phyloP scores from a whole-genome alignment of 2,797 vertebrate genomes.

The Microctenopoma steveboyesi region DNA sequence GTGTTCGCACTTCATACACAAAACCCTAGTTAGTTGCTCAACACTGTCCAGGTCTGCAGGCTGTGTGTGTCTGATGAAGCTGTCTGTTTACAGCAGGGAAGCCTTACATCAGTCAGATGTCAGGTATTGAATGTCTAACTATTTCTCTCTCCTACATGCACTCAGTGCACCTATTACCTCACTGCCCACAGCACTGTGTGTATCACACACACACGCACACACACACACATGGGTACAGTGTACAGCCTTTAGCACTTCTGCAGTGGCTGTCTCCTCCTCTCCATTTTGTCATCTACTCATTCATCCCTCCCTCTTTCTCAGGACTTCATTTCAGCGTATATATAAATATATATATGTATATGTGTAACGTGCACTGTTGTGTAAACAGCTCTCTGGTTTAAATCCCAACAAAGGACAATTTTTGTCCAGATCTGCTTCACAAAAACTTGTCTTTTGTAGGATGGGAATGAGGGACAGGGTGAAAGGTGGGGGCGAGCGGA shows the following conservation, averaged over 20 bases:
- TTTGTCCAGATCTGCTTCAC: conserved; percentile 55
- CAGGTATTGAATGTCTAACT: conserved; percentile 63
- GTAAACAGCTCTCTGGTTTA: conserved; percentile 70
- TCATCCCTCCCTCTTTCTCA: conserved; percentile 20
- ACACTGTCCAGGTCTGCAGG: conserved; percentile 49
- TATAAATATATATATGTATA: conserved; percentile 34
- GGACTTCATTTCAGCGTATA: conserved; percentile 16
- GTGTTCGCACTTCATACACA: conserved; percentile 24
- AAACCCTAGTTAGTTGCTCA: conserved; percentile 36
- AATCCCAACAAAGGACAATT: conserved; percentile 66
- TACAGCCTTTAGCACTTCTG: conserved; percentile 36
- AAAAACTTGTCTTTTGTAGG: conserved; percentile 52
- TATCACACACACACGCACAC: conserved; percentile 17
- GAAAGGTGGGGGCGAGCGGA: conserved; percentile 12
- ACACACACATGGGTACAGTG: conserved; percentile 18
- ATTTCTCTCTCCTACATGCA: conserved; percentile 42
- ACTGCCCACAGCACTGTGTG: conserved; percentile 24
- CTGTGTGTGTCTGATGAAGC: conserved; percentile 39
- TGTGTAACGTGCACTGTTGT: conserved; percentile 55
- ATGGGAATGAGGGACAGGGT: conserved; percentile 42
- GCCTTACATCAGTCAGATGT: conserved; percentile 70
- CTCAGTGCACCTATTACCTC: conserved; percentile 57
- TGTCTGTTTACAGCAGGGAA: conserved; percentile 57
- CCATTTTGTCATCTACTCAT: conserved; percentile 27
- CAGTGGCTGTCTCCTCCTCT: conserved; percentile 29